phyloP scores from a whole-genome alignment of 2,797 vertebrate genomes.

The Myotis myotis region DNA sequence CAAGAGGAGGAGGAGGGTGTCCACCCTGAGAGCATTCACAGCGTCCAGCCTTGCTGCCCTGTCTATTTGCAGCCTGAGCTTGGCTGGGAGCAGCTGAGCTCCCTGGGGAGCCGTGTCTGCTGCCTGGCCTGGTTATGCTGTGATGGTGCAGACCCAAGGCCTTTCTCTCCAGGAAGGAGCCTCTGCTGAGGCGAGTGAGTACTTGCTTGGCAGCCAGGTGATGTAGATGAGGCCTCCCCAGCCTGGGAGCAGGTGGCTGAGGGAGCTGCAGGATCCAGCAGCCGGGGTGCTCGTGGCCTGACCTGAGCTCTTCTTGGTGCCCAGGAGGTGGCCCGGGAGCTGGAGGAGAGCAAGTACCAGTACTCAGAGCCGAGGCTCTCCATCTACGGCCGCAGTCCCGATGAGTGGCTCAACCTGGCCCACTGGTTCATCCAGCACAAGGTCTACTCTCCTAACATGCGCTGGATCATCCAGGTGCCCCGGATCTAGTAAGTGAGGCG shows the following conservation, averaged over 20 bases:
- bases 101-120: background rate
- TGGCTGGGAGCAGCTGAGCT: background rate
- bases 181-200: background rate
- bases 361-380: slow-evolving; percentile 95
- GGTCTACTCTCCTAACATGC: slow-evolving; percentile 95
- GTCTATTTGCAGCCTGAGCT: background rate
- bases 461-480: slow-evolving; percentile 98
- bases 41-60: background rate
- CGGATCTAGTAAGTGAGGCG: slow-evolving; percentile 94
- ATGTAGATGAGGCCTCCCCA: background rate
- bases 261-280: background rate
- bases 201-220: background rate
- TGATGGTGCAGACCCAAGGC: background rate
- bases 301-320: slow-evolving; percentile 51
- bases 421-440: slow-evolving; percentile 96
- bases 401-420: slow-evolving; percentile 92
- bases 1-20: background rate
- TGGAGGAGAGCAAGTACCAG: slow-evolving; percentile 98
- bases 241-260: background rate
- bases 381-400: slow-evolving; percentile 93
- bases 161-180: background rate
- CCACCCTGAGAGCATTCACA: fast-evolving
- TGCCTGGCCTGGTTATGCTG: background rate
- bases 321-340: slow-evolving; percentile 93
- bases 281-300: background rate